Evolutionary conservation across 2,113 vertebrate genomes (phyloP).

Genomic region (Ciconia boyciana): DNA sequence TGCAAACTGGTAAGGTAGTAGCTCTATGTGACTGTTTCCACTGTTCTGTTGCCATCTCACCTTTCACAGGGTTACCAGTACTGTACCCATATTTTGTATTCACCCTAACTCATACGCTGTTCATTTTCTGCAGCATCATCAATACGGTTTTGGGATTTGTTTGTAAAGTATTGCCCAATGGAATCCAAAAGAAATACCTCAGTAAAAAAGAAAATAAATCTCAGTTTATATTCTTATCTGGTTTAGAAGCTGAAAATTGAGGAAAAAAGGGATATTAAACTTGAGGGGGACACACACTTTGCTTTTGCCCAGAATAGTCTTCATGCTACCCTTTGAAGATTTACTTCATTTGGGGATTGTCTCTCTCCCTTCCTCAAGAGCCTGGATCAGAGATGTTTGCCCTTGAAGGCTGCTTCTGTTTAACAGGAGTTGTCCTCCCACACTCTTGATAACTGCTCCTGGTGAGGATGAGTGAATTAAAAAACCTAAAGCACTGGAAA

Average conservation of each 20-base stretch:
- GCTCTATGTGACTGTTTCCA: neutral
- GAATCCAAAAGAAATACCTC: neutral
- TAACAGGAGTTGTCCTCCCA: conserved; percentile 41
- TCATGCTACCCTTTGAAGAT: conserved; percentile 36
- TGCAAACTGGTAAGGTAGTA: neutral
- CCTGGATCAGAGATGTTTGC: conserved; percentile 15
- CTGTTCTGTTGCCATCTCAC: neutral
- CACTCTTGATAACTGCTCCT: neutral
- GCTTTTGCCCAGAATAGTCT: neutral
- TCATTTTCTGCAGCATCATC: neutral
- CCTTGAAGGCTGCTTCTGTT: conserved; percentile 43
- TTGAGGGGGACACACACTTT: neutral
- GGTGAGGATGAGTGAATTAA: neutral
- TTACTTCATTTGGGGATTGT: neutral
- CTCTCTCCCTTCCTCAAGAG: neutral
- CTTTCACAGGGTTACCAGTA: neutral
- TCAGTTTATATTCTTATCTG: neutral
- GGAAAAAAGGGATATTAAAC: neutral
- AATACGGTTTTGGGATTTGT: neutral
- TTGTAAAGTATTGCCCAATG: neutral
- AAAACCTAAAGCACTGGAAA: neutral
- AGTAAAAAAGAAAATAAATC: neutral
- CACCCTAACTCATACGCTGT: neutral
- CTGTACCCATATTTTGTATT: neutral
- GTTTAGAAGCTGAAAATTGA: neutral